These are phyloP conservation scores for Terrapene triunguis DNA, from an alignment of 2,113 vertebrate genomes.

Conservation along the genomic window DNA sequence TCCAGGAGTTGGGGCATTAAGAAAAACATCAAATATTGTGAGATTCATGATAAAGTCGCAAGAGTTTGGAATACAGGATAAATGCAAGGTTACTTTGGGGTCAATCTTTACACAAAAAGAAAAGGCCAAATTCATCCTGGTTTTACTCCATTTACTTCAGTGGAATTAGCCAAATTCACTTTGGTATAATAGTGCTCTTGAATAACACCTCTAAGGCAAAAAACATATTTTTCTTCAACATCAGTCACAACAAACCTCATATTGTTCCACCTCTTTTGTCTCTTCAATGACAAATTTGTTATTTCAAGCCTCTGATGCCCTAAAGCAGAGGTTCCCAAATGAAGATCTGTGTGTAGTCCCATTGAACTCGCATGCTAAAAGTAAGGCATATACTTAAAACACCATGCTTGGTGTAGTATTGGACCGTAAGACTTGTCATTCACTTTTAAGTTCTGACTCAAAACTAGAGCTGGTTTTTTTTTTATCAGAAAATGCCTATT, in stretches of 20 bases:
- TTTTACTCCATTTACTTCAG: background rate
- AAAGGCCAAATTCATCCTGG: background rate
- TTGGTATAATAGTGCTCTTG: background rate
- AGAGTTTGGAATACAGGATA: background rate
- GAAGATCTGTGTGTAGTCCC: background rate
- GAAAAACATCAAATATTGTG: background rate
- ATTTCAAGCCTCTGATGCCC: background rate
- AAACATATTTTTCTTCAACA: background rate
- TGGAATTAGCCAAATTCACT: background rate
- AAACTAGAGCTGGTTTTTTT: background rate
- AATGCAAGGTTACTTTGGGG: fast-evolving
- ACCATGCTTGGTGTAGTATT: background rate
- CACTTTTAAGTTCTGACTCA: background rate
- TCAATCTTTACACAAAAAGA: background rate
- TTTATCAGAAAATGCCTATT: background rate
- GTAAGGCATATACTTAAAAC: too few relatives aligned
- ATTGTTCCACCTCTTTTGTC: background rate
- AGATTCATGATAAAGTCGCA: fast-evolving
- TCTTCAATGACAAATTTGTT: background rate
- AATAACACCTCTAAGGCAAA: background rate
- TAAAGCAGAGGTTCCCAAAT: background rate
- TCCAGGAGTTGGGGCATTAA: background rate
- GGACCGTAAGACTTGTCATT: background rate
- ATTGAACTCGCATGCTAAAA: background rate
- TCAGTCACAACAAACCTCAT: background rate